phyloP scores from a whole-genome alignment of 2,888 invertebrate genomes.

The Salticus scenicus region DNA sequence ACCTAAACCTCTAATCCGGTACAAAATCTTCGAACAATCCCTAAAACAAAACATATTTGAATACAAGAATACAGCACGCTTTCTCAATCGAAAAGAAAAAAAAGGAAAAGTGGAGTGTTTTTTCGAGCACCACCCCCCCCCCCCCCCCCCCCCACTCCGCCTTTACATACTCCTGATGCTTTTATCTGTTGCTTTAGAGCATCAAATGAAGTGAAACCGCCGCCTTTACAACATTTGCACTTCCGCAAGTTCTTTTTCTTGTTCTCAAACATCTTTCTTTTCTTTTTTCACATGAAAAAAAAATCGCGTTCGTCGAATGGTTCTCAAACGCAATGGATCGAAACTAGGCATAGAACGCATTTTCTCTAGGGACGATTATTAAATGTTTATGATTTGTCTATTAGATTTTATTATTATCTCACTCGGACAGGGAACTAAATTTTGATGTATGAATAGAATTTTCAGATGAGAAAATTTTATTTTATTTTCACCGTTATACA shows the following conservation, averaged over 20 bases:
- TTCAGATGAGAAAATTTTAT: no score
- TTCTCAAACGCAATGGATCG: background rate
- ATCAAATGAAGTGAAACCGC: constrained; percentile 62
- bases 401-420: no score
- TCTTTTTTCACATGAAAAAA: background rate
- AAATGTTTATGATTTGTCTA: no score
- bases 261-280: constrained; percentile 18
- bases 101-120: background rate
- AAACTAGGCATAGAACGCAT: background rate
- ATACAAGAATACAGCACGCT: background rate
- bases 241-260: constrained; percentile 45
- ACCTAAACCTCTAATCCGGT: background rate
- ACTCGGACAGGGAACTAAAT: no score
- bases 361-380: no score
- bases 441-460: no score
- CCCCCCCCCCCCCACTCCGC: background rate
- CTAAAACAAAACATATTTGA: background rate
- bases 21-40: background rate
- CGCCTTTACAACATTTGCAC: constrained; percentile 57
- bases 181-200: constrained; percentile 37
- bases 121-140: no score
- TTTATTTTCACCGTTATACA: no score
- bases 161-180: no score
- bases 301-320: background rate
- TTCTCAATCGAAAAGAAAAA: background rate